These are phyloP conservation scores for Gopherus evgoodei DNA, from an alignment of 2,113 vertebrate species.

Conservation along the genomic window DNA sequence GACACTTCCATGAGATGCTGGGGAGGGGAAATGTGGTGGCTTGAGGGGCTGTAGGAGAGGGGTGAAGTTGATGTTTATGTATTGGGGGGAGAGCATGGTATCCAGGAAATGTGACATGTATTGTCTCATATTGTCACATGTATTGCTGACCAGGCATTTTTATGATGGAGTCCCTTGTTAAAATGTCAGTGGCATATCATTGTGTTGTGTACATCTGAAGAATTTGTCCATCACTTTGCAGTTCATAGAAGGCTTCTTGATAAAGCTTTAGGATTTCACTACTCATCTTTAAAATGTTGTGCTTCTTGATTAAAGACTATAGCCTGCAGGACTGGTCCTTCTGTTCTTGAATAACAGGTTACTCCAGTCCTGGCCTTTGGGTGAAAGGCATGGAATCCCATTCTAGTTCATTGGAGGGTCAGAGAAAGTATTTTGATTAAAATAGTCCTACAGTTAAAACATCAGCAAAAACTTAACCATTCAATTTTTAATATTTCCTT, in stretches of 20 bases:
- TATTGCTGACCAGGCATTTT: not conserved
- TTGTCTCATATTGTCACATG: not conserved
- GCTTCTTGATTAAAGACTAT: not conserved
- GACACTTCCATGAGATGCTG: not conserved
- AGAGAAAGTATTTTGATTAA: not conserved
- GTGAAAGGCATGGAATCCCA: not conserved
- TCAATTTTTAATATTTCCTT: not conserved
- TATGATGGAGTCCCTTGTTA: not conserved
- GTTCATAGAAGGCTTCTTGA: not conserved
- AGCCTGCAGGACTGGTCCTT: not conserved
- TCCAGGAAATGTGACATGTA: not conserved
- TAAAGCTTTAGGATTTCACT: not conserved
- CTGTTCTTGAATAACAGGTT: not conserved
- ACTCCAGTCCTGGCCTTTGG: not conserved
- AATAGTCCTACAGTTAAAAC: not conserved
- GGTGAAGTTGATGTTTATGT: not conserved
- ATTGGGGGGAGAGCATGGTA: not conserved
- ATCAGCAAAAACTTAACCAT: not conserved
- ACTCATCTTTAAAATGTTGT: not conserved
- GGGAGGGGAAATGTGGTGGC: not conserved
- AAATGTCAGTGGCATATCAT: fast-evolving
- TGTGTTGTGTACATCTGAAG: fast-evolving
- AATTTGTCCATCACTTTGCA: not conserved
- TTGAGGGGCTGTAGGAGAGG: fast-evolving
- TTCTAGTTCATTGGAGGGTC: not conserved